Evolutionary conservation across 35 echinoderm and acorn worm species (phyloP).

Genomic region (Diadema setosum): DNA sequence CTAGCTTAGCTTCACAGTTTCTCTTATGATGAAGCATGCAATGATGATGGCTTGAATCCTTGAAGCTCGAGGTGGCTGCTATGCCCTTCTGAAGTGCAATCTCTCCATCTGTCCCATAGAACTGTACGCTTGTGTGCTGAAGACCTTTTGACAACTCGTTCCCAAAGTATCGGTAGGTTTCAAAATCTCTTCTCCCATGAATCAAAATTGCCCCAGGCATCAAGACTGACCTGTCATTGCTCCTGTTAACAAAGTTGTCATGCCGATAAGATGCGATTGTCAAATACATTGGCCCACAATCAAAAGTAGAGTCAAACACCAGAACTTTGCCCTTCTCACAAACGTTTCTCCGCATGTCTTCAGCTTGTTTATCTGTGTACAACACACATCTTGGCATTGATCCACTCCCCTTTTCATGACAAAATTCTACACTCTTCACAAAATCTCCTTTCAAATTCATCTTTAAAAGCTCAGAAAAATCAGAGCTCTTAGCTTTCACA

Average conservation of each 20-base stretch:
- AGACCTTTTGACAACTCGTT: conserved; percentile 14
- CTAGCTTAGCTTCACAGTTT: conserved; percentile 14
- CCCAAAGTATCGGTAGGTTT: conserved; percentile 2
- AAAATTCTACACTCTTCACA: conserved; percentile 25
- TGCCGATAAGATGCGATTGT: not conserved
- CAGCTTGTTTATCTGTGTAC: conserved; percentile 17
- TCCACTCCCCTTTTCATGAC: not conserved
- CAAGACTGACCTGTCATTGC: conserved; percentile 3
- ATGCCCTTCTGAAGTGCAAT: conserved; percentile 6
- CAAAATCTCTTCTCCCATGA: conserved; percentile 11
- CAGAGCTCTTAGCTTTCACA: not conserved
- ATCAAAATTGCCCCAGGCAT: conserved; percentile 21
- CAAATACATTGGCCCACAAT: not conserved
- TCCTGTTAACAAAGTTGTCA: not conserved
- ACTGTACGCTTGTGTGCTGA: not conserved
- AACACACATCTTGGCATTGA: conserved; percentile 2
- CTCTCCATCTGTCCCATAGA: conserved; percentile 18
- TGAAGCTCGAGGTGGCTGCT: conserved; percentile 2
- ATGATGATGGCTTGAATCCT: conserved; percentile 10
- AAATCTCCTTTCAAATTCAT: conserved; percentile 26
- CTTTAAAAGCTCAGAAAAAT: not conserved
- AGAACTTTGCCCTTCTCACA: not conserved
- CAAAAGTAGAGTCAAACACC: conserved; percentile 7
- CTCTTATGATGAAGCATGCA: conserved; percentile 8
- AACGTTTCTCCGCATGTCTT: conserved; percentile 14